These are phyloP conservation scores for Cossypha heuglini DNA, from an alignment of 2,797 vertebrate genomes.

Conservation along the genomic window DNA sequence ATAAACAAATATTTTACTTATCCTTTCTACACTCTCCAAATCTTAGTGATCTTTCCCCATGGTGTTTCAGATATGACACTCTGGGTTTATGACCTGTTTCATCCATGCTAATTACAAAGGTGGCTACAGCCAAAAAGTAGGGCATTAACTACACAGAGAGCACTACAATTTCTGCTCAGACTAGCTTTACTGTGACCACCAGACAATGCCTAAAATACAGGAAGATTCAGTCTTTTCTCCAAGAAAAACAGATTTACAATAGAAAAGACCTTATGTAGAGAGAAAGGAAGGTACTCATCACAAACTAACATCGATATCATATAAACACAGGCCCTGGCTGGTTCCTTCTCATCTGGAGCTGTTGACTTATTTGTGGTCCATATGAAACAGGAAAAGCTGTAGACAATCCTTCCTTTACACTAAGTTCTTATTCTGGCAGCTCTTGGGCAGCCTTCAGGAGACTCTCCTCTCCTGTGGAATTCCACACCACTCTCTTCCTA, in stretches of 20 bases:
- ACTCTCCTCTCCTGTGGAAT: neutral
- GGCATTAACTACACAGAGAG: neutral
- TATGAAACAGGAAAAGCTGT: neutral
- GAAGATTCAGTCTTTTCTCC: neutral
- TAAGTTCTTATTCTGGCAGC: neutral
- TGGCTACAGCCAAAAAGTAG: neutral
- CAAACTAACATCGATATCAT: accelerated
- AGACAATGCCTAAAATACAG: neutral
- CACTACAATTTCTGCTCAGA: neutral
- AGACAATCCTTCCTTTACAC: neutral
- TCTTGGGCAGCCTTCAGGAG: neutral
- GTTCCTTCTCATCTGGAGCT: neutral
- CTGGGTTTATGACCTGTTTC: neutral
- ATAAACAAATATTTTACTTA: neutral
- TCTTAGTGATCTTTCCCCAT: neutral
- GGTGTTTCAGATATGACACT: neutral
- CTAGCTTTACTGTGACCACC: neutral
- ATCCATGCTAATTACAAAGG: neutral
- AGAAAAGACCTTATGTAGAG: neutral
- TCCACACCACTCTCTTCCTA: neutral
- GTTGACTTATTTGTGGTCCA: neutral
- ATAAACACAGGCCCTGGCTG: neutral
- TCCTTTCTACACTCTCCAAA: neutral
- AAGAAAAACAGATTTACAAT: neutral
- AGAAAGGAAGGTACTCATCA: neutral